A percentile compares a stretch with the other conserved stretches of the same genome.
Evolutionary conservation across 2,888 invertebrate species (phyloP).

Genomic region (Eueremaeus valkanovi): DNA sequence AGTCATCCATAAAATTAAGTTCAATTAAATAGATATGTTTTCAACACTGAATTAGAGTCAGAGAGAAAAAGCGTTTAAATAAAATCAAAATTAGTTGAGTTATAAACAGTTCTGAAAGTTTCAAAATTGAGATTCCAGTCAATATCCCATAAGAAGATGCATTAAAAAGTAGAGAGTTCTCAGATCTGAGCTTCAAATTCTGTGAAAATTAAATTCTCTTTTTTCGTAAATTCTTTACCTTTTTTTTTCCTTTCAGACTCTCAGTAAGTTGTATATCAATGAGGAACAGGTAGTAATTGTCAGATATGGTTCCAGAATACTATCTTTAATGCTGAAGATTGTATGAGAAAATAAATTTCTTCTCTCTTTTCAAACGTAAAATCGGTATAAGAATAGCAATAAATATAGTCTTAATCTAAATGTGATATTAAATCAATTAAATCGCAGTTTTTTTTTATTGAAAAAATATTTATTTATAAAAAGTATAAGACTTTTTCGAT

Average conservation of each 20-base stretch:
- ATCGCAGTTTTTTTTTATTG: not conserved
- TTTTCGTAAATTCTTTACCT: too few relatives aligned
- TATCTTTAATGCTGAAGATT: not conserved
- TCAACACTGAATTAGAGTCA: not conserved
- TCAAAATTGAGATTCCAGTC: not conserved
- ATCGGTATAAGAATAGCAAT: not conserved
- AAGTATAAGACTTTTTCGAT: not conserved
- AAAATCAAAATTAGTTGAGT: not conserved
- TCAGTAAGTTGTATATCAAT: not conserved
- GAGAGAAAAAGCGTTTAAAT: not conserved
- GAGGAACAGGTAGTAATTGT: not conserved
- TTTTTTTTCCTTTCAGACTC: too few relatives aligned
- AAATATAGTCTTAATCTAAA: not conserved
- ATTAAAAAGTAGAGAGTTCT: not conserved
- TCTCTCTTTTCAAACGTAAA: not conserved
- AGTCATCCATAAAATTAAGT: conserved; percentile 1
- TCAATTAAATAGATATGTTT: conserved; percentile 7
- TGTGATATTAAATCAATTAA: conserved; percentile 7
- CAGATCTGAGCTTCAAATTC: not conserved
- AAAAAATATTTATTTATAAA: not conserved
- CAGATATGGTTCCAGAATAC: not conserved
- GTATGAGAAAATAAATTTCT: not conserved
- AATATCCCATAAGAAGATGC: not conserved
- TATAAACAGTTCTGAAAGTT: not conserved
- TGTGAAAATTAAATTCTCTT: not conserved